Evolutionary conservation across 2,888 invertebrate genomes (phyloP), one percentile per base, ranked within the genome.

Genomic region (Malachius bipustulatus): DNA sequence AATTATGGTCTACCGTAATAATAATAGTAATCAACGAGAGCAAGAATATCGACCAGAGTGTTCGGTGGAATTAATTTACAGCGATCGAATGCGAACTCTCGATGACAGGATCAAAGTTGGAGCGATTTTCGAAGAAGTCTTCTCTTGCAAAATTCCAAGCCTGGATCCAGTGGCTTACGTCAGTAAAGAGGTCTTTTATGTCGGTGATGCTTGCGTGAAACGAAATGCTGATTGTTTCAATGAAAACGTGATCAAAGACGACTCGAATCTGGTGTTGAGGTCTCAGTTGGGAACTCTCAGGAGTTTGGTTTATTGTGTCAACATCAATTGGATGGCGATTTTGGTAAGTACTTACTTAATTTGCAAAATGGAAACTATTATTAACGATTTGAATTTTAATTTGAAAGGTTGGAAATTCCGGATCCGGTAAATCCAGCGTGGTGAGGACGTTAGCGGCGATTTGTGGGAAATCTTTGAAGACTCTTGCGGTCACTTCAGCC

Each of bases 321-420:
- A 84, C 49, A 82, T 89, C 77, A 84, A 87, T 54, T 97, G 96
- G 85, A 77, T 97, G 61, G 68, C 89, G 0, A 81, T 98, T 51
- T 59, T 94, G 56, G 87, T 89, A 51, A 69, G 71, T 58, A 40
- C 24, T 19, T 19, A n/a, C 24, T 19, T 19, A 19, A 6, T 8
- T n/a, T n/a, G 6, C n/a, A 6, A 19, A 8, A 19, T 19, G 24
- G 24, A 19, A 19, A 8, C 6, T 19, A 6, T 8, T 19, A 19
- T 8, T 19, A n/a, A n/a, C n/a, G 6, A 24, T 13, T 26, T 39
- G 24, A 38, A 31, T 31, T 35, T 33, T 31, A 14, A 39, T 35
- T 24, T 46, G n/a, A n/a, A n/a, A 80, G 79, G 72, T 82, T 40
- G 90, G 90, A 3, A 67, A 73, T 13, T 69, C 78, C 4, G 79